Base-by-base conservation (phyloP, 2,797 vertebrate species). In the Podarcis lilfordi region DNA sequence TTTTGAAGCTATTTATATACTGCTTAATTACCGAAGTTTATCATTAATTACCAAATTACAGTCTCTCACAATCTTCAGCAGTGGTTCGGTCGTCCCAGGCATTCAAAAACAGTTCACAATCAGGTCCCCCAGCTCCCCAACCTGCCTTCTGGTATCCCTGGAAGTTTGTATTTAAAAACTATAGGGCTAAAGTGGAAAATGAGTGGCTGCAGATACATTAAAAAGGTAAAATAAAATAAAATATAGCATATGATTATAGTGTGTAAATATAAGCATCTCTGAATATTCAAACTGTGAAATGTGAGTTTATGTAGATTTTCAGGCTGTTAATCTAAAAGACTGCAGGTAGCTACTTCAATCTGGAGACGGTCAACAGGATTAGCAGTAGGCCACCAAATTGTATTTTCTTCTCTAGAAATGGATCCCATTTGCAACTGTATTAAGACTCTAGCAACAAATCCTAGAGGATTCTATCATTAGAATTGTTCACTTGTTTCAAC, bases 211-310 rank as follows among this genome's bases (percentile, higher is more conserved):
- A 94, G 91, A 88, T 95, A 95, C 82, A 94, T 95, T 96, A 96
- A 97, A 96, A 90, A 96, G 94, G 93, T 94, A 95, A 94, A 91
- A 95, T 97, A 97, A 96, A 96, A 96, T 95, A 97, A 96, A 97
- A 93, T 86, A 89, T 95, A 95, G 93, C 93, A 96, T 95, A 96
- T 92, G 94, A 95, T 89, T 97, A 97, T 95, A 97, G 91, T 17
- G 87, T 95, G 96, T 96, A 96, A 95, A 97, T 96, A 96, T 95
- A 96, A 97, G 96, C 96, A 94, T 94, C 82, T 89, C 92, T 94
- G 87, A 91, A 92, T 1, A 74, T 85, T 91, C 82, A 94, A 92
- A 88, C 90, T 91, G 89, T 95, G 93, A 97, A 96, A 94, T 94
- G 95, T 91, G 89, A 95, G 95, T 93, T 95, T 96, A 91, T 94